These are phyloP conservation scores for Dolichomitus sp. DNA, from an alignment of 2,888 invertebrate genomes.

Conservation along the genomic window DNA sequence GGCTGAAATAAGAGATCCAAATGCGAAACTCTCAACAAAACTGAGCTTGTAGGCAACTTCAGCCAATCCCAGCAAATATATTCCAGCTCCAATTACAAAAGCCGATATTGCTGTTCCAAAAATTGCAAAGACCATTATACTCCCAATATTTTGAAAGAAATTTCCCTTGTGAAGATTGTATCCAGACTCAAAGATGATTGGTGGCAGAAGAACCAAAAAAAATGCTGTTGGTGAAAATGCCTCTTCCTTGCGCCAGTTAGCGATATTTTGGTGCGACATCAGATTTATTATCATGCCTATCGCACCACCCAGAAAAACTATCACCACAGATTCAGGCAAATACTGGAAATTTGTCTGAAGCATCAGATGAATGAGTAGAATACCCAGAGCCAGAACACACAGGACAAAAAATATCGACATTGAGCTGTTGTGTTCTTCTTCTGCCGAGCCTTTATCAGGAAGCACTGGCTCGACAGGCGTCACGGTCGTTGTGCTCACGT, in stretches of 20 bases:
- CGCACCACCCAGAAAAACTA: conserved; percentile 97
- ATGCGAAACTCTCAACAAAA: conserved; percentile 99
- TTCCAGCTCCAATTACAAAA: conserved; percentile 97
- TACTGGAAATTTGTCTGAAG: conserved; percentile 98
- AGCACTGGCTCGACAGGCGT: conserved; percentile 92
- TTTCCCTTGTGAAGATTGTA: conserved; percentile 99
- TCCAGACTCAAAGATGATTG: conserved; percentile 99
- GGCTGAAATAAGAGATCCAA: conserved; percentile 99
- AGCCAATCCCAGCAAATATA: conserved; percentile 97
- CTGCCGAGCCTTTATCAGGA: conserved; percentile 96
- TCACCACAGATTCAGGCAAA: conserved; percentile 98
- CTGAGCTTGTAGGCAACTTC: conserved; percentile 96
- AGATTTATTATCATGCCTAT: conserved; percentile 97
- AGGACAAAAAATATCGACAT: conserved; percentile 99
- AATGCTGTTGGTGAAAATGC: conserved; percentile 99
- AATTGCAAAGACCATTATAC: conserved; percentile 98
- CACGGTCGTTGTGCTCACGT: conserved; percentile 86
- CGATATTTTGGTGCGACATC: conserved; percentile 95
- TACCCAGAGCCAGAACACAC: conserved; percentile 97
- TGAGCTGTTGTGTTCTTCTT: conserved; percentile 98
- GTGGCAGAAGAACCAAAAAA: conserved; percentile 98
- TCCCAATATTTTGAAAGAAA: conserved; percentile 99
- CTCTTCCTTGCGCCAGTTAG: conserved; percentile 99
- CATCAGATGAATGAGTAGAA: conserved; percentile 97
- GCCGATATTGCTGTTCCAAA: conserved; percentile 99